phyloP scores from a whole-genome alignment of 2,797 vertebrate genomes.

The Anas georgica region DNA sequence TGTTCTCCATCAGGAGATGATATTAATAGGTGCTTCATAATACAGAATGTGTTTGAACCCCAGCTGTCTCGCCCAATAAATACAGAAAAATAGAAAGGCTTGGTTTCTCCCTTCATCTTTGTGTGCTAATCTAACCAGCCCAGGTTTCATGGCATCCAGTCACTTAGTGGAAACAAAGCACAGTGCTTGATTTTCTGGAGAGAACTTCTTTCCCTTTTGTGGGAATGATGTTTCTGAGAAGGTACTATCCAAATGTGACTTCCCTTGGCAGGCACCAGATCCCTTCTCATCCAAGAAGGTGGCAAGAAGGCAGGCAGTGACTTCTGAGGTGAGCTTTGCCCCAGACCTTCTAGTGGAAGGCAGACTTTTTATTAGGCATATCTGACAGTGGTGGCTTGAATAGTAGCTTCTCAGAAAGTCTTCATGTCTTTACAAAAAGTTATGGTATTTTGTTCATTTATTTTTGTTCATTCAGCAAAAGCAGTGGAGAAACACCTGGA shows the following conservation, averaged over 20 bases:
- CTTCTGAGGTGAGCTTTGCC: background rate
- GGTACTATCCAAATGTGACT: background rate
- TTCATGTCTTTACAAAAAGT: background rate
- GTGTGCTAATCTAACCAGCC: conserved; percentile 1
- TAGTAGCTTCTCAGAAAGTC: background rate
- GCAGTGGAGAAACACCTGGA: background rate
- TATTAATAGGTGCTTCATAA: conserved; percentile 65
- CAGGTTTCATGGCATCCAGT: background rate
- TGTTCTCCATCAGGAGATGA: conserved; percentile 29
- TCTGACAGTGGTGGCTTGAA: background rate
- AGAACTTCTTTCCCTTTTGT: background rate
- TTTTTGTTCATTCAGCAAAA: background rate
- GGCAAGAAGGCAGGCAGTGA: background rate
- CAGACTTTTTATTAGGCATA: rapidly evolving
- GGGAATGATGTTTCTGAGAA: background rate
- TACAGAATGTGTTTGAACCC: conserved; percentile 19
- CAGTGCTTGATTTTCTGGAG: background rate
- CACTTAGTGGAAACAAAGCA: background rate
- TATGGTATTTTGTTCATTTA: background rate
- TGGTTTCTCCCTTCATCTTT: conserved; percentile 11
- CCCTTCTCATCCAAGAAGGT: background rate
- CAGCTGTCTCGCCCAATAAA: conserved; percentile 40
- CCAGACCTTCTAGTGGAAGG: background rate
- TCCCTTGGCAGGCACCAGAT: background rate
- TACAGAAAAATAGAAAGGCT: conserved; percentile 19